Conservation (phyloP, 2,888 invertebrate species). For the Drosophila glabriapex region DNA sequence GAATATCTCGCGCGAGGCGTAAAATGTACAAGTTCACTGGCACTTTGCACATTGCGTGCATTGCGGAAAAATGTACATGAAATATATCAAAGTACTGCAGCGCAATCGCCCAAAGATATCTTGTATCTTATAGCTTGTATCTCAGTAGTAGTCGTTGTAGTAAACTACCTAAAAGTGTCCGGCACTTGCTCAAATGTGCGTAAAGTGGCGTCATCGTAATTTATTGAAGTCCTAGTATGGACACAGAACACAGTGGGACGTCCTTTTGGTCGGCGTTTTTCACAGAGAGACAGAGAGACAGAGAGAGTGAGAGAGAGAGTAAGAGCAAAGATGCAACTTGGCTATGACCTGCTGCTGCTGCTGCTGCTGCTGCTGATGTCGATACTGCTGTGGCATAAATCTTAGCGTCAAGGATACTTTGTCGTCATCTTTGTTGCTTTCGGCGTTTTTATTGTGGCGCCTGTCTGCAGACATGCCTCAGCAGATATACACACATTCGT, state of each 20-base stretch:
- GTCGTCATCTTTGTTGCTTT: slow-evolving; percentile 76
- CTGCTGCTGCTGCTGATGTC: slow-evolving; percentile 18
- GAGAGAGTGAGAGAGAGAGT: slow-evolving; percentile 1
- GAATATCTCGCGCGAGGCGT: slow-evolving; percentile 64
- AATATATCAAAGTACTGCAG: slow-evolving; percentile 66
- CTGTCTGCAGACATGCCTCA: slow-evolving; percentile 69
- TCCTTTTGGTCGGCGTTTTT: slow-evolving; percentile 67
- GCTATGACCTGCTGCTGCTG: slow-evolving; percentile 30
- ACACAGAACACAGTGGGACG: slow-evolving; percentile 74
- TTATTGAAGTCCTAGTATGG: slow-evolving; percentile 77
- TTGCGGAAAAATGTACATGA: slow-evolving; percentile 10
- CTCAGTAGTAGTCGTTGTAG: slow-evolving; percentile 24
- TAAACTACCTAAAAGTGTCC: slow-evolving; percentile 78
- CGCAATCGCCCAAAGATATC: slow-evolving; percentile 68
- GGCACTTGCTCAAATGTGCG: slow-evolving; percentile 81
- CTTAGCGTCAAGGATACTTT: slow-evolving; percentile 81
- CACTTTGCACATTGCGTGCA: slow-evolving; percentile 78
- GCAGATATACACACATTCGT: slow-evolving; percentile 9
- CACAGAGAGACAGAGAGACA: slow-evolving; percentile 8
- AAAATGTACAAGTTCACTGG: slow-evolving; percentile 71
- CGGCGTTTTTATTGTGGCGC: slow-evolving; percentile 79
- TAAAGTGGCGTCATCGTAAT: slow-evolving; percentile 82
- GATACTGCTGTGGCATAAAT: slow-evolving; percentile 71
- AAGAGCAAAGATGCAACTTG: slow-evolving; percentile 21
- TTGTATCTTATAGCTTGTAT: slow-evolving; percentile 64